Evolutionary conservation across 2,888 invertebrate species (phyloP).

Genomic region (Muscina levida): DNA sequence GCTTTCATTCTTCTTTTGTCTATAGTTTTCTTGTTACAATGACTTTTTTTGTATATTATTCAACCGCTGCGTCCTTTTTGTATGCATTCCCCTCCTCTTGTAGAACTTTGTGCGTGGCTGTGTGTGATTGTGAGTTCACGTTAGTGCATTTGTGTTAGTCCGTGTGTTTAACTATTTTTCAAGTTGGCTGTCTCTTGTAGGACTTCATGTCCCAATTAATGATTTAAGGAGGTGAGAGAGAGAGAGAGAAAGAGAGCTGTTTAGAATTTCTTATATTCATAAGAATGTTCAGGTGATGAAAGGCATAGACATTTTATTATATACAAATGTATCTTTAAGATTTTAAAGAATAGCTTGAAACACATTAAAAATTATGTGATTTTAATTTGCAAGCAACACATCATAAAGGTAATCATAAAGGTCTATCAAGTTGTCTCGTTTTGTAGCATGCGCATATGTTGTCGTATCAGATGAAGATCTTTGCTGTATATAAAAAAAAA

Average conservation of each 20-base stretch:
- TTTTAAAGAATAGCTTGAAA: too few species aligned
- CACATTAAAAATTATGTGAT: too few species aligned
- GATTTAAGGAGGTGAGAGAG: slow-evolving; percentile 30
- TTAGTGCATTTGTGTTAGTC: neutral
- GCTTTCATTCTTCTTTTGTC: slow-evolving; percentile 78
- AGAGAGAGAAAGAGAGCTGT: slow-evolving; percentile 10
- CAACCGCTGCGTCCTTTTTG: neutral
- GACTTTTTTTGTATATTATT: slow-evolving; percentile 3
- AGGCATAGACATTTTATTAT: too few species aligned
- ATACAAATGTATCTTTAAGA: too few species aligned
- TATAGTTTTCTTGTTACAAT: slow-evolving; percentile 54
- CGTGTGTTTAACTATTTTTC: slow-evolving; percentile 3
- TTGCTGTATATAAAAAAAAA: too few species aligned
- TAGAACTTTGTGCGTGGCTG: neutral
- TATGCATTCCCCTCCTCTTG: neutral
- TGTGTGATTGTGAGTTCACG: neutral
- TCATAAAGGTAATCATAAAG: too few species aligned
- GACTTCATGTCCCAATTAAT: slow-evolving; percentile 11
- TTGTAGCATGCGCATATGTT: too few species aligned
- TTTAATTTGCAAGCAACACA: too few species aligned
- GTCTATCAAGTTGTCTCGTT: too few species aligned
- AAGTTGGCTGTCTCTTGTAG: neutral
- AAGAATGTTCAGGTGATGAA: too few species aligned
- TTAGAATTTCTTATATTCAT: neutral
- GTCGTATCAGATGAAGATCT: too few species aligned